A percentile compares a stretch with the other conserved stretches of the same genome.
phyloP scores from a whole-genome alignment of 2,888 invertebrate genomes.

The Spilarctia lutea region DNA sequence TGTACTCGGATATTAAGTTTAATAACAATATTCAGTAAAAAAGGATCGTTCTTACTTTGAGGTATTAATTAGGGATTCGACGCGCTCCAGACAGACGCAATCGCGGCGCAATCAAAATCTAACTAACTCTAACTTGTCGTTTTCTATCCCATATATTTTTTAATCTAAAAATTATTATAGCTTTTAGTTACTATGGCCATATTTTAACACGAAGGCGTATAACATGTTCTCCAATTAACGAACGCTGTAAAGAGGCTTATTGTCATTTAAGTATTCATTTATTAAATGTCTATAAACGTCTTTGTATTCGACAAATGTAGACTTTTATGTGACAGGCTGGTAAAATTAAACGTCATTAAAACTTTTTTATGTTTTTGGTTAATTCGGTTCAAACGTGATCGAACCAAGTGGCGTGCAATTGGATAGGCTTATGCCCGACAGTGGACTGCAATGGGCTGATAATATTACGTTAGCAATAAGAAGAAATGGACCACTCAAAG shows the following conservation, averaged over 20 bases:
- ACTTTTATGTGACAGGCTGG: slow-evolving; percentile 13
- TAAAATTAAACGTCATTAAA: slow-evolving; percentile 11
- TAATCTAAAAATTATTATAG: slow-evolving; percentile 15
- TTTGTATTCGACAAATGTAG: slow-evolving; percentile 7
- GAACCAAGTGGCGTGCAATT: too few relatives aligned
- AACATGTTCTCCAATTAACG: slow-evolving; percentile 19
- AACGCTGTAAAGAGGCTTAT: slow-evolving; percentile 24
- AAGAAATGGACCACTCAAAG: not conserved
- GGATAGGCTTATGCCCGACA: not conserved
- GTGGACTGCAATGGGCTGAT: too few relatives aligned
- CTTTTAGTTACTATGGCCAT: slow-evolving; percentile 30
- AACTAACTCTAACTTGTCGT: slow-evolving; percentile 29
- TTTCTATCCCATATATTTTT: slow-evolving; percentile 30
- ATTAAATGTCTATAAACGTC: slow-evolving; percentile 22
- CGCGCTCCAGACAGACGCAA: slow-evolving; percentile 68
- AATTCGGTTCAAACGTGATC: not conserved
- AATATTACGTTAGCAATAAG: not conserved
- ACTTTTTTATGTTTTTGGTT: slow-evolving; percentile 2
- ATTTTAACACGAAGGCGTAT: slow-evolving; percentile 17
- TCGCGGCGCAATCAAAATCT: slow-evolving; percentile 52
- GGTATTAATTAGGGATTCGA: slow-evolving; percentile 79
- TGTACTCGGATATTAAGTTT: slow-evolving; percentile 55
- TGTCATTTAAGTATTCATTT: slow-evolving; percentile 12
- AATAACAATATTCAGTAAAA: slow-evolving; percentile 61
- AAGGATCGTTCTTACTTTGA: slow-evolving; percentile 64